Evolutionary conservation across 2,797 vertebrate species (phyloP).

Genomic region (Potorous gilbertii): DNA sequence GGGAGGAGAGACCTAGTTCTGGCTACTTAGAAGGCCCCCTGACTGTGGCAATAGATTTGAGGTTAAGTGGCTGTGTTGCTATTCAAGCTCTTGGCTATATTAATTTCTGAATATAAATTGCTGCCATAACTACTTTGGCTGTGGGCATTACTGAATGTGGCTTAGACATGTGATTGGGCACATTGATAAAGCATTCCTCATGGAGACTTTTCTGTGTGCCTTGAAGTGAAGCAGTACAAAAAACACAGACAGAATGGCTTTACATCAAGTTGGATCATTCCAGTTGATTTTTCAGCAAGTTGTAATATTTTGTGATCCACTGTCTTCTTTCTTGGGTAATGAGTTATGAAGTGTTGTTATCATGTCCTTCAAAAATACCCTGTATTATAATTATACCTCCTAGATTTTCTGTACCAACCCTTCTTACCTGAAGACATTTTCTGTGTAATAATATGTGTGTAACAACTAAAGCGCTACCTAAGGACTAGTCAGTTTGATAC

Average conservation of each 20-base stretch:
- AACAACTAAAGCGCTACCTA: slow-evolving; percentile 15
- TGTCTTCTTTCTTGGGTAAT: background rate
- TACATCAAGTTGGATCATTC: slow-evolving; percentile 3
- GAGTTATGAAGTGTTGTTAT: slow-evolving; percentile 13
- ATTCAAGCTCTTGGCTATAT: slow-evolving; percentile 7
- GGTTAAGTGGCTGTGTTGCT: slow-evolving; percentile 26
- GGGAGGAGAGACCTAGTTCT: slow-evolving; percentile 9
- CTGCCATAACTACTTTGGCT: background rate
- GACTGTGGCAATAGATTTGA: slow-evolving; percentile 2
- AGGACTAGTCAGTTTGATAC: slow-evolving; percentile 40
- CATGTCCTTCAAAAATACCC: slow-evolving; percentile 39
- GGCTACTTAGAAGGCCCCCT: slow-evolving; percentile 1
- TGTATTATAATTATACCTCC: background rate
- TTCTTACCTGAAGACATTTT: slow-evolving; percentile 2
- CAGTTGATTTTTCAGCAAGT: slow-evolving; percentile 14
- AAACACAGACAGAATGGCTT: slow-evolving; percentile 2
- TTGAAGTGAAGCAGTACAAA: slow-evolving; percentile 24
- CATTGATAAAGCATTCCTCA: slow-evolving; percentile 15
- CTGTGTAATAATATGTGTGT: background rate
- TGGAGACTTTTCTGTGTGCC: background rate
- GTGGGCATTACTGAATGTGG: slow-evolving; percentile 40
- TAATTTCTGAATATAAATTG: slow-evolving; percentile 50
- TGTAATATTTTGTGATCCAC: background rate
- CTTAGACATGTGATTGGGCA: slow-evolving; percentile 14
- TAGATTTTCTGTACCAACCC: slow-evolving; percentile 46